phyloP scores from a whole-genome alignment of 2,113 vertebrate species.

The Cinclus cinclus region DNA sequence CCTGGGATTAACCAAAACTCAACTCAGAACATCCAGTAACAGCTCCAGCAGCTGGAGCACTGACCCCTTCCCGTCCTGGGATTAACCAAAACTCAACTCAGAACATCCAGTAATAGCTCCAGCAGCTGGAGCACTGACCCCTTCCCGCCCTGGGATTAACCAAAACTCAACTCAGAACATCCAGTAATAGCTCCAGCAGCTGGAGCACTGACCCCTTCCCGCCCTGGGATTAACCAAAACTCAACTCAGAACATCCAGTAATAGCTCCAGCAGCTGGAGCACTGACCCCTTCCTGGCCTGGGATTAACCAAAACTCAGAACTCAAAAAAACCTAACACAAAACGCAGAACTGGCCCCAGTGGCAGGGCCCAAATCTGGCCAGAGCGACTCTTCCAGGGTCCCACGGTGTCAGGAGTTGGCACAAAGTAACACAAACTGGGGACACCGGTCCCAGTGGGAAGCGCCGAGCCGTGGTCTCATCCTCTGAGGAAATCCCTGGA shows the following conservation, averaged over 20 bases:
- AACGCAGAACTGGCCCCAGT: background rate
- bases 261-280: background rate
- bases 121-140: accelerated
- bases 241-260: background rate
- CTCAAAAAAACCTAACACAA: background rate
- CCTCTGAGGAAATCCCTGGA: background rate
- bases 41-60: background rate
- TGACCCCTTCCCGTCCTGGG: background rate
- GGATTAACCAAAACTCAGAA: background rate
- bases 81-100: background rate
- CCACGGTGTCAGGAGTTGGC: accelerated
- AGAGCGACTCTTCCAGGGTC: background rate
- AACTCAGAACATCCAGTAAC: background rate
- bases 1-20: background rate
- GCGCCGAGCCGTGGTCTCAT: accelerated
- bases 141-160: background rate
- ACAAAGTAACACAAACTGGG: background rate
- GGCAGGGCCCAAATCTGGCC: background rate
- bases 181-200: background rate
- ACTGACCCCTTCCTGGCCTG: background rate
- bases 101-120: too few species aligned
- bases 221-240: background rate
- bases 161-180: too few species aligned
- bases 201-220: background rate
- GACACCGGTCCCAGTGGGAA: background rate